Percentiles rank a stretch among this genome's conserved stretches.
These are phyloP conservation scores for Myiagra hebetior DNA, from an alignment of 2,113 vertebrate species.

Conservation along the genomic window DNA sequence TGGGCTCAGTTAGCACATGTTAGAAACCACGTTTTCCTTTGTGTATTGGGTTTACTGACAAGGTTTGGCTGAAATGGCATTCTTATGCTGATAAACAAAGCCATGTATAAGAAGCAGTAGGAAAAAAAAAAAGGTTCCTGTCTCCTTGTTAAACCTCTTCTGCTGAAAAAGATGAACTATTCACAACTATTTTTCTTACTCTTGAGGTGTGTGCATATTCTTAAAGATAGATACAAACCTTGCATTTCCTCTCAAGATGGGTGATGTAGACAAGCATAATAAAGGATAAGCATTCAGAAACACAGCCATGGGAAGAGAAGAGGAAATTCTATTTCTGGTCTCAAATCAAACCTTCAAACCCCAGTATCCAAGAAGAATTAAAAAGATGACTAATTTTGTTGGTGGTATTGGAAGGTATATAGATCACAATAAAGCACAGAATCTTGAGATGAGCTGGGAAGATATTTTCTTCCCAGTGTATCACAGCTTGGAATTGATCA, in stretches of 20 bases:
- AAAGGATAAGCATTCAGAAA: not conserved
- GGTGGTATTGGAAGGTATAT: not conserved
- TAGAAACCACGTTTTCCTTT: not conserved
- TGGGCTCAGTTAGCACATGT: not conserved
- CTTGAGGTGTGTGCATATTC: not conserved
- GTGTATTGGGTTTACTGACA: accelerated
- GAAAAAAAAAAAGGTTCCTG: not conserved
- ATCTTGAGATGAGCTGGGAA: not conserved
- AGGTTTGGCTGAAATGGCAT: not conserved
- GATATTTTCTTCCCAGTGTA: not conserved
- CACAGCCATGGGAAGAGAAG: not conserved
- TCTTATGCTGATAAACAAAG: not conserved
- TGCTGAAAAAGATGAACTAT: not conserved
- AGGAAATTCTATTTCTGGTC: not conserved
- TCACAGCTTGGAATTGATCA: not conserved
- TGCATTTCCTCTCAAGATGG: not conserved
- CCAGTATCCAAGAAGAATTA: not conserved
- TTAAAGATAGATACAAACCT: not conserved
- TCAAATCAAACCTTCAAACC: not conserved
- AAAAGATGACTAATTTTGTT: not conserved
- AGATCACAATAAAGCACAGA: not conserved
- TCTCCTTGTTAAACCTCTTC: not conserved
- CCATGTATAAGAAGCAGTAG: not conserved
- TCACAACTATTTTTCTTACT: not conserved
- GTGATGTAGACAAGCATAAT: not conserved